phyloP scores from a whole-genome alignment of 2,888 invertebrate species.

The Stegana nigrithorax region DNA sequence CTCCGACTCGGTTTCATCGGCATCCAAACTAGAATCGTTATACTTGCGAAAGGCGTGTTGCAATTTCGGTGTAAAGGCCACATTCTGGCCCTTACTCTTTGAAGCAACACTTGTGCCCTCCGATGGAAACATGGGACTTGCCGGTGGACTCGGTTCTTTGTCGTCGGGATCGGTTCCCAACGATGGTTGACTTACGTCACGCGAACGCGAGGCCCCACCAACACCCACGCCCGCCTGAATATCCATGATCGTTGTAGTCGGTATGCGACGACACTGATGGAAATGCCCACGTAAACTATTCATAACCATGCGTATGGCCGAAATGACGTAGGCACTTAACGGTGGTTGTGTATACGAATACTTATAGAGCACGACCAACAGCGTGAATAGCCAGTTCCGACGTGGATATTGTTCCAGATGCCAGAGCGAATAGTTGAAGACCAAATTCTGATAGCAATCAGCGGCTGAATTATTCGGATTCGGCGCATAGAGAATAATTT shows the following conservation, averaged over 20 bases:
- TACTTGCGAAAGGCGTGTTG: constrained; percentile 70
- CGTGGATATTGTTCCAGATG: constrained; percentile 87
- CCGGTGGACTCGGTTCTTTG: constrained; percentile 72
- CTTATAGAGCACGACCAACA: constrained; percentile 95
- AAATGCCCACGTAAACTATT: constrained; percentile 81
- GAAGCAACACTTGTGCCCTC: constrained; percentile 70
- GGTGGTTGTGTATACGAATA: constrained; percentile 82
- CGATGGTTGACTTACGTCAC: constrained; percentile 82
- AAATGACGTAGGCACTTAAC: constrained; percentile 78
- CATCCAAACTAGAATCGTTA: constrained; percentile 74
- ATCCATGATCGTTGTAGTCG: constrained; percentile 82
- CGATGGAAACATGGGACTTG: constrained; percentile 74
- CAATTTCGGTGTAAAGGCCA: constrained; percentile 77
- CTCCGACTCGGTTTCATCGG: constrained; percentile 89
- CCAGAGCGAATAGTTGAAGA: constrained; percentile 83
- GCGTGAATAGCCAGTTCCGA: constrained; percentile 91
- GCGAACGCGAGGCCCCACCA: constrained; percentile 68
- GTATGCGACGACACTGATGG: constrained; percentile 89
- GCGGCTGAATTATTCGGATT: constrained; percentile 76
- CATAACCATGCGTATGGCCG: constrained; percentile 87
- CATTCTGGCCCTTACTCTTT: constrained; percentile 69
- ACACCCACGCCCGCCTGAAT: constrained; percentile 69
- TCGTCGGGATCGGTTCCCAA: constrained; percentile 77
- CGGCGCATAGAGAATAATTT: constrained; percentile 84
- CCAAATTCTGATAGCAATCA: constrained; percentile 73